Base-by-base conservation (phyloP, 2,888 invertebrate genomes). In the Apodemia zela region DNA sequence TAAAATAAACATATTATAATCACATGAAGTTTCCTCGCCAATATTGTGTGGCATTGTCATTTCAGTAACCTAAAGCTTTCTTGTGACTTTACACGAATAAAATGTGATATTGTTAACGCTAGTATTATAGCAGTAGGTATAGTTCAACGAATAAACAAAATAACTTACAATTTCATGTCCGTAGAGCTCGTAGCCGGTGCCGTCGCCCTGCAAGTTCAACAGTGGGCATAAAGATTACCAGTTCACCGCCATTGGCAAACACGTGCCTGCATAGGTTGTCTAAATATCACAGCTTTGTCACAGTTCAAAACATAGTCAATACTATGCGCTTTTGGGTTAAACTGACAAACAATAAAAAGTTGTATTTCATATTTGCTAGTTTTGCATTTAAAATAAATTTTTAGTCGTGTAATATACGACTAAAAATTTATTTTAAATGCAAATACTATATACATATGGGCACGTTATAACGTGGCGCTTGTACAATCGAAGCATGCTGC, bases 201-300 rank as follows among this genome's bases (percentile, higher is more conserved):
- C 95, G 84, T 96, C 96, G 82, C 96, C 96, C 95, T 96, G 94
- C 82, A 94, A 94, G 80, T 92, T 92, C 92, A 91, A 90, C 88
- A 80, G 79, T 89, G 91, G 89, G 84, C 82, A 87, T 92, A 89
- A 86, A 89, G 87, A 87, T 87, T 87, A 85, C 73, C 85, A 84
- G 80, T 78, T 82, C 78, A 21, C 17, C 15, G n/a, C n/a, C 4
- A 42, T 15, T 5, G 42, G 13, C 38, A 13, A 38, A 13, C 3
- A 38, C 4, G 13, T 4, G 13, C 2, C 13, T 13, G 13, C n/a
- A n/a, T n/a, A 15, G 2, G n/a, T n/a, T 3, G n/a, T n/a, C 45
- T 42, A n/a, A 45, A 45, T 45, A n/a, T n/a, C 45, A 45, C 15
- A 45, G n/a, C n/a, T 5, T 45, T 7, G 3, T 13, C 13, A 13